These are phyloP conservation scores for Dasyprocta punctata DNA, from an alignment of 2,113 vertebrate species.

Conservation along the genomic window DNA sequence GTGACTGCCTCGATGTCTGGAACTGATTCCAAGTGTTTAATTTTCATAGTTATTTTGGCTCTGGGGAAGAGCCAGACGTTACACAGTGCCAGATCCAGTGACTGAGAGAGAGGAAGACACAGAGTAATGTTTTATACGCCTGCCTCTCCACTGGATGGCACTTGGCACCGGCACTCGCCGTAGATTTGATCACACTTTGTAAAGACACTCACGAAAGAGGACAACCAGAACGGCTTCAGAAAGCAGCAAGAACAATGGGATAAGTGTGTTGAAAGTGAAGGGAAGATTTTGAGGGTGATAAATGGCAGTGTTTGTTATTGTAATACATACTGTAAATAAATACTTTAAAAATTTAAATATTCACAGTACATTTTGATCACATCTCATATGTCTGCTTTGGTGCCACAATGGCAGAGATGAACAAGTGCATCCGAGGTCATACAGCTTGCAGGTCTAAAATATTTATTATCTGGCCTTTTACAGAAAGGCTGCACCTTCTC, in stretches of 20 bases:
- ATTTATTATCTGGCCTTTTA: neutral
- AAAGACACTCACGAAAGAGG: neutral
- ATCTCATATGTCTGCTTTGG: neutral
- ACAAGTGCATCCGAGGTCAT: neutral
- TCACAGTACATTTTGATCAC: neutral
- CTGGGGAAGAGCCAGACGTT: neutral
- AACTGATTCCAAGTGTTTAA: neutral
- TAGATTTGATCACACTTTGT: neutral
- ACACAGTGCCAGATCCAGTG: neutral
- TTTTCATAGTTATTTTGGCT: neutral
- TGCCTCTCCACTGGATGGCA: neutral
- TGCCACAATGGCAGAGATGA: neutral
- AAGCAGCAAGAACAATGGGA: neutral
- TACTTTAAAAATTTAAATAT: neutral
- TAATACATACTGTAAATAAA: neutral
- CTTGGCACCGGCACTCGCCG: neutral
- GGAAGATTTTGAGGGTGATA: neutral
- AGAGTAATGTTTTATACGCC: rapidly evolving
- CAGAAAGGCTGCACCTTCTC: neutral
- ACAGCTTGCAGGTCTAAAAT: neutral
- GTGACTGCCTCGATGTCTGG: neutral
- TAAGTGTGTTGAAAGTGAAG: neutral
- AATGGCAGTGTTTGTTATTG: neutral
- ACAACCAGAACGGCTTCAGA: neutral
- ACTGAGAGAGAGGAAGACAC: neutral